Percentiles rank a stretch among this genome's conserved stretches.
phyloP scores from a whole-genome alignment of 2,113 vertebrate species.

The Smithornis capensis region DNA sequence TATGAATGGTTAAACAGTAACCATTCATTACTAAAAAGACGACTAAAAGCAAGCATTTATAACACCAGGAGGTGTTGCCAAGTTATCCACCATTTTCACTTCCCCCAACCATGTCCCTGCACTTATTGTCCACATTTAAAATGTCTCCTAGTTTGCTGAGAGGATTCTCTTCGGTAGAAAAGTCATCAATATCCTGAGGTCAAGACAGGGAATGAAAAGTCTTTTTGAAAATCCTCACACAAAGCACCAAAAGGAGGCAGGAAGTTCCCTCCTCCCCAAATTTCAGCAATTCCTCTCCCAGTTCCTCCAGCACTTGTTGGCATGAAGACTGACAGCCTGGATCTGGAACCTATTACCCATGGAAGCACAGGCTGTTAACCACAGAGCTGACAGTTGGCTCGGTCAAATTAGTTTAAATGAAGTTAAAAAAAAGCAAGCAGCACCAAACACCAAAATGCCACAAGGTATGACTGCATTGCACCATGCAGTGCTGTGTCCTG shows the following conservation, averaged over 20 bases:
- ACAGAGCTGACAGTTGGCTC: slow-evolving; percentile 23
- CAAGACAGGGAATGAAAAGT: neutral
- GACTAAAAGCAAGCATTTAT: neutral
- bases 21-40: neutral
- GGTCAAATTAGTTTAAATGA: neutral
- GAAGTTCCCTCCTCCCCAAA: neutral
- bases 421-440: neutral
- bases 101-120: rapidly evolving
- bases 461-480: neutral
- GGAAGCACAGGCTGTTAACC: slow-evolving; percentile 39
- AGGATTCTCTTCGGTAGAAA: neutral
- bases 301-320: slow-evolving; percentile 15
- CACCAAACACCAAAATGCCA: neutral
- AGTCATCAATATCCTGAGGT: neutral
- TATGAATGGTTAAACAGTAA: neutral
- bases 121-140: neutral
- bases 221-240: neutral
- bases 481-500: rapidly evolving
- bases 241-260: neutral
- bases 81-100: neutral
- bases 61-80: neutral
- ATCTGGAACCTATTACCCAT: slow-evolving; percentile 59
- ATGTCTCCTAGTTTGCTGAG: rapidly evolving
- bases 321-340: neutral
- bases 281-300: neutral